These are phyloP conservation scores for Coremacera marginata DNA, from an alignment of 2,888 invertebrate genomes.

Conservation along the genomic window DNA sequence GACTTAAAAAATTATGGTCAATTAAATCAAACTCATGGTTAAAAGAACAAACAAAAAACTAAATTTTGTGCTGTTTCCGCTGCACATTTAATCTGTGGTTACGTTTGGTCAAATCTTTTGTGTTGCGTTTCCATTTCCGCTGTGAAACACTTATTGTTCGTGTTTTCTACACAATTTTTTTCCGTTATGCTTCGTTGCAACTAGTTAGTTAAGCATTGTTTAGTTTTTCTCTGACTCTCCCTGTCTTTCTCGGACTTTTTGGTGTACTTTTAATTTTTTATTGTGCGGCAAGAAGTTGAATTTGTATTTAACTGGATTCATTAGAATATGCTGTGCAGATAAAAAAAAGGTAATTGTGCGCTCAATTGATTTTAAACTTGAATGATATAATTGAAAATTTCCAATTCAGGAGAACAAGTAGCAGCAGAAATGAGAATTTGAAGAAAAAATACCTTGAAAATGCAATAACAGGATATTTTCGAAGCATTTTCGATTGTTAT, in stretches of 20 bases:
- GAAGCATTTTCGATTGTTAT: too few relatives aligned
- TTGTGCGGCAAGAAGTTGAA: too few relatives aligned
- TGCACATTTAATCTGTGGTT: constrained; percentile 26
- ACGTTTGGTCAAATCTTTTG: constrained; percentile 27
- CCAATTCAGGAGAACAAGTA: neutral
- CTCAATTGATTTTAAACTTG: too few relatives aligned
- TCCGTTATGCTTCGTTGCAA: neutral
- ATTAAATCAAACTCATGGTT: too few relatives aligned
- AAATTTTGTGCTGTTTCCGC: constrained; percentile 10
- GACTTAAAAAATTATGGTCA: too few relatives aligned
- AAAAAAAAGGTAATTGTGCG: too few relatives aligned
- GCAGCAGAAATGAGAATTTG: too few relatives aligned
- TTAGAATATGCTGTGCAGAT: too few relatives aligned
- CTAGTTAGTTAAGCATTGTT: neutral
- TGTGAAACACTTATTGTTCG: neutral
- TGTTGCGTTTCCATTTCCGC: constrained; percentile 20
- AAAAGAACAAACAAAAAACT: neutral
- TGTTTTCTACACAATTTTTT: neutral
- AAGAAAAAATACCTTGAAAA: too few relatives aligned
- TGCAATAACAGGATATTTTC: too few relatives aligned
- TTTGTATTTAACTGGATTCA: too few relatives aligned
- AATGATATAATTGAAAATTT: neutral
- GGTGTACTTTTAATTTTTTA: too few relatives aligned
- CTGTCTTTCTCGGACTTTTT: neutral
- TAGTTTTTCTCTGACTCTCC: neutral